Evolutionary conservation across 2,888 invertebrate genomes (phyloP), one percentile per base, ranked within the genome.

Genomic region (Chloromyia formosa): DNA sequence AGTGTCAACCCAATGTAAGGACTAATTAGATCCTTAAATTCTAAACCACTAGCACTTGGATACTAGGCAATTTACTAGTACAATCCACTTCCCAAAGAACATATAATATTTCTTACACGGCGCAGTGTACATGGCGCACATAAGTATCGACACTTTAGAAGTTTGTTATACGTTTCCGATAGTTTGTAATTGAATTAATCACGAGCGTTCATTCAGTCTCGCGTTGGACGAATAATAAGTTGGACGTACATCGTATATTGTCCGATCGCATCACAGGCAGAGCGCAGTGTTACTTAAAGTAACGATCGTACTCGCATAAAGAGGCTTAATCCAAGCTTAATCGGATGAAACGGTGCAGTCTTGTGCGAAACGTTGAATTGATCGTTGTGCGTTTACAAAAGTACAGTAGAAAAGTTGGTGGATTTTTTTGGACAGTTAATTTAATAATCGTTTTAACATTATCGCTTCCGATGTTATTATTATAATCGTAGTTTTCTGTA

Each of bases 291-390:
- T 66, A 45, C 16, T 10, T 18, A 20, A 53, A 14, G 53, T 10
- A 35, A 49, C 56, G 16, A 45, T 23, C 22, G 35, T 22, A 9
- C 16, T n/a, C 10, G 22, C 16, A 22, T 66, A 12, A 35, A 35
- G 66, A 66, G 66, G 9, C 66, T 45, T 66, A 49, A 66, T 66
- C 49, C 66, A 22, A 45, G 10, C 66, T 22, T 66, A 62, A 40
- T 62, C 62, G 35, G 62, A 62, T 62, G 9, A 22, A 23, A 49
- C 22, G 49, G 12, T 49, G 49, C 66, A 66, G 66, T 66, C 66
- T 66, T 66, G 66, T n/a, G 22, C 22, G 22, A 49, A 18, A 45
- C 45, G 45, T 66, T 66, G 66, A 66, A 22, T 35, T 12, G 66
- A 42, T 66, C 45, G 49, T 42, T 14, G 23, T 22, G 66, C 49